Evolutionary conservation across 2,888 invertebrate species (phyloP).

Genomic region (Epistrophe grossulariae): DNA sequence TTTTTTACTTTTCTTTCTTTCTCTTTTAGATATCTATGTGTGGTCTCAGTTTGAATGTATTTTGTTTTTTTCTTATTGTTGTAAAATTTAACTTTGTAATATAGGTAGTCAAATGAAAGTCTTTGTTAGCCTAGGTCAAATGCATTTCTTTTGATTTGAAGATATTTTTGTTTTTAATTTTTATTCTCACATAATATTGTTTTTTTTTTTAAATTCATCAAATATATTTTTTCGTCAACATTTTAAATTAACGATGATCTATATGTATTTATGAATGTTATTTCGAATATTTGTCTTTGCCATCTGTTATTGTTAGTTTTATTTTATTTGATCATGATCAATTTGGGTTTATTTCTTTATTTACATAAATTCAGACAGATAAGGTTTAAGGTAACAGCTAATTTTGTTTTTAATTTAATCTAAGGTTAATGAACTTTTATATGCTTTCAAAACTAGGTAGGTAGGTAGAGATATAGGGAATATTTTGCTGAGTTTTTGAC

Average conservation of each 20-base stretch:
- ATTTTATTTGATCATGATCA: conserved; percentile 36
- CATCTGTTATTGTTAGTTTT: not conserved
- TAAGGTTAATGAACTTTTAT: conserved; percentile 25
- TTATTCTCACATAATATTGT: conserved; percentile 17
- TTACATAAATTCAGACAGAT: conserved; percentile 63
- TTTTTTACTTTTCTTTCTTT: conserved; percentile 45
- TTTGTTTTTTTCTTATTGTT: conserved; percentile 49
- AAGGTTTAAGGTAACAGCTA: conserved; percentile 16
- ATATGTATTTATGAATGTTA: not conserved
- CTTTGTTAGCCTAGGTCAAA: conserved; percentile 70
- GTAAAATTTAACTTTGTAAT: conserved; percentile 57
- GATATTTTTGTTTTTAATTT: not conserved
- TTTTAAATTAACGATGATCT: conserved; percentile 14
- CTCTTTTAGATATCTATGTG: conserved; percentile 35
- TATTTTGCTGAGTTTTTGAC: conserved; percentile 20
- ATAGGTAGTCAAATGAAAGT: conserved; percentile 19
- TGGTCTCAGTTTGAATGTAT: conserved; percentile 15
- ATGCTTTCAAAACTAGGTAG: not conserved
- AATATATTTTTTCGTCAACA: too few species aligned
- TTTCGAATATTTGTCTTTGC: too few species aligned
- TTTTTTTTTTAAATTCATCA: not conserved
- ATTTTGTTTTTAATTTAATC: not conserved
- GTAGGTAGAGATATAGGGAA: not conserved
- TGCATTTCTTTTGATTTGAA: conserved; percentile 1
- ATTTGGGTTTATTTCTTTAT: conserved; percentile 55